Percentiles rank a stretch among this genome's conserved stretches.
Conservation (phyloP, 2,888 invertebrate genomes). For the Acleris literana region DNA sequence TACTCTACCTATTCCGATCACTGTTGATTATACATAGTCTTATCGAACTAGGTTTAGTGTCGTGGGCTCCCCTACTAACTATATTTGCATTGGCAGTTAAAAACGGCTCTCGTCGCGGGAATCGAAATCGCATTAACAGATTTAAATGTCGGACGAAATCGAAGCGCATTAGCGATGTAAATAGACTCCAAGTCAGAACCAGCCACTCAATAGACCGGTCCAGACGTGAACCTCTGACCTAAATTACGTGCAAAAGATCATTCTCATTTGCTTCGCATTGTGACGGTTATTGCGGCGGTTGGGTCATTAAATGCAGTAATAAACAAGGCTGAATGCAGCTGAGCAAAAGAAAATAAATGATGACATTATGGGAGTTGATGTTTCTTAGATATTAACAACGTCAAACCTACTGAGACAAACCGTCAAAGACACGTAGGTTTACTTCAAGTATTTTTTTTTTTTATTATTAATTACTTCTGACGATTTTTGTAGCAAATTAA, state of each 20-base stretch:
- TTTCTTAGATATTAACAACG: background rate
- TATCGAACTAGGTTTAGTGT: too few species aligned
- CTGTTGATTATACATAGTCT: too few species aligned
- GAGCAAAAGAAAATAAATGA: background rate
- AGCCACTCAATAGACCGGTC: constrained; percentile 29
- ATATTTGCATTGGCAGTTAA: background rate
- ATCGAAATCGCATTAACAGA: constrained; percentile 14
- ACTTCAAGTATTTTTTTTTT: too few species aligned
- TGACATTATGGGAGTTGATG: background rate
- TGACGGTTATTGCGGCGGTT: constrained; percentile 10
- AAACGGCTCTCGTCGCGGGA: background rate
- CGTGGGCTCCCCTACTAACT: too few species aligned
- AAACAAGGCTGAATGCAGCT: background rate
- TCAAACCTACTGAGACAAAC: too few species aligned
- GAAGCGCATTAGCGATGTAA: constrained; percentile 44
- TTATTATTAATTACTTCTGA: too few species aligned
- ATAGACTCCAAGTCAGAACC: constrained; percentile 43
- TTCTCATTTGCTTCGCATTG: constrained; percentile 17
- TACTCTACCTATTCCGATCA: too few species aligned
- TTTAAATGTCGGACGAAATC: constrained; percentile 24
- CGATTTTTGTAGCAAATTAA: too few species aligned
- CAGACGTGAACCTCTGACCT: constrained; percentile 11
- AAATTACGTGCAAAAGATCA: constrained; percentile 24
- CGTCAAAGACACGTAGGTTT: too few species aligned
- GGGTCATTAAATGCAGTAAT: constrained; percentile 9